Base-by-base conservation (phyloP, 2,113 vertebrate species). In the Sapajus apella region DNA sequence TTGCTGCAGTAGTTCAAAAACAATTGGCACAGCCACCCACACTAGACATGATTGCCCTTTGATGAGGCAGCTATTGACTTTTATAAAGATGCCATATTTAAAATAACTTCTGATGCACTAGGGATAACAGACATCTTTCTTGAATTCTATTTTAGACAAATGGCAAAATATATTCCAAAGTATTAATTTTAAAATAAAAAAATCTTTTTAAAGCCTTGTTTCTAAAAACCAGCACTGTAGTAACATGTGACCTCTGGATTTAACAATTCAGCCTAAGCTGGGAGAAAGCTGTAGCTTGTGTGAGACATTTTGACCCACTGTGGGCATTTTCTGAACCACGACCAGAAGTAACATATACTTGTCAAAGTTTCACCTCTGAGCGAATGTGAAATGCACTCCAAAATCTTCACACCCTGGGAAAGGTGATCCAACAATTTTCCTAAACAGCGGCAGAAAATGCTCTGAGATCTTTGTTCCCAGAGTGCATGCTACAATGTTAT, bases 11-110 rank as follows among this genome's bases (percentile, higher is more conserved):
- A 98, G 98, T 98, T 99, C 98, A 98, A 98, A 98, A 98, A 98
- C 98, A 99, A 99, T 98, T 99, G 98, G 98, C 98, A 98, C 97
- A 98, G 97, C 98, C 98, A 97, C 99, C 99, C 98, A 99, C 98
- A 97, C 95, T 98, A 98, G 98, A 98, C 97, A 98, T 97, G 98
- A 98, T 96, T 98, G 98, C 98, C 98, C 98, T 99, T 99, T 99
- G 98, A 99, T 98, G 98, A 98, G 97, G 96, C 98, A 98, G 97
- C 97, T 98, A 98, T 97, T 98, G 98, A 99, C 98, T 98, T 98
- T 99, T 98, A 98, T 98, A 98, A 98, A 98, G 97, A 98, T 98
- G 98, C 98, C 98, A 98, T 93, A 98, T 98, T 98, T 98, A 98
- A 98, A 99, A 98, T 98, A 98, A 98, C 98, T 98, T 97, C 98